phyloP scores from a whole-genome alignment of 2,797 vertebrate genomes.

The Molossus molossus region DNA sequence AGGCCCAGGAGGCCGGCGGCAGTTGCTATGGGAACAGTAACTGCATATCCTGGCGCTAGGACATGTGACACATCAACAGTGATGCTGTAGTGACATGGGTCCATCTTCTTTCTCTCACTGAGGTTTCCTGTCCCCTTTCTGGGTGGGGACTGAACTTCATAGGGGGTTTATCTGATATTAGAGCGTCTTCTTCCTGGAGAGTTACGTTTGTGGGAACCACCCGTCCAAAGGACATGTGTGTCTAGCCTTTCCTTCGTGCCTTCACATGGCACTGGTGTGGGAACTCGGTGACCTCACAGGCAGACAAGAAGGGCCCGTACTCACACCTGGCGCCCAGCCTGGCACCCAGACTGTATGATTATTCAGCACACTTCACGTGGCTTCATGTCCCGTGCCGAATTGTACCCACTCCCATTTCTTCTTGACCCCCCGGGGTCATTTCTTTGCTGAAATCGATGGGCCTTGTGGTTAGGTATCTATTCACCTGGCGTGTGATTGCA shows the following conservation, averaged over 20 bases:
- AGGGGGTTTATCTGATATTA: neutral
- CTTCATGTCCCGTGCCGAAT: neutral
- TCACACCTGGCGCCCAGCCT: neutral
- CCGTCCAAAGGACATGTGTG: neutral
- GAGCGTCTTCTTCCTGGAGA: neutral
- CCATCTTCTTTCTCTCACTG: slow-evolving; percentile 35
- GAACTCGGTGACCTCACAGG: neutral
- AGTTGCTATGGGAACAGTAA: slow-evolving; percentile 77
- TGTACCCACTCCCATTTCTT: slow-evolving; percentile 1
- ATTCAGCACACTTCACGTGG: neutral
- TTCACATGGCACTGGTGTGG: neutral
- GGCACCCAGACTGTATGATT: neutral
- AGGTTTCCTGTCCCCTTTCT: slow-evolving; percentile 35
- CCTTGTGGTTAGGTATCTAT: slow-evolving; percentile 29
- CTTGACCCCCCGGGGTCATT: neutral
- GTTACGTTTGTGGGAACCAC: slow-evolving; percentile 25
- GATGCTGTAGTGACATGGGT: neutral
- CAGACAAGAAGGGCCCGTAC: neutral
- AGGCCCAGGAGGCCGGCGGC: slow-evolving; percentile 52
- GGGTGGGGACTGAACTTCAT: neutral
- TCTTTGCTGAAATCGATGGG: slow-evolving; percentile 12
- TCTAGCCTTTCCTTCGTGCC: neutral
- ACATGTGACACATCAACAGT: slow-evolving; percentile 16
- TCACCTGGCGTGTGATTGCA: neutral
- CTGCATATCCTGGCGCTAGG: slow-evolving; percentile 64